A percentile compares a stretch with the other conserved stretches of the same genome.
phyloP scores from a whole-genome alignment of 2,888 invertebrate genomes.

The Nymphalis c-album region DNA sequence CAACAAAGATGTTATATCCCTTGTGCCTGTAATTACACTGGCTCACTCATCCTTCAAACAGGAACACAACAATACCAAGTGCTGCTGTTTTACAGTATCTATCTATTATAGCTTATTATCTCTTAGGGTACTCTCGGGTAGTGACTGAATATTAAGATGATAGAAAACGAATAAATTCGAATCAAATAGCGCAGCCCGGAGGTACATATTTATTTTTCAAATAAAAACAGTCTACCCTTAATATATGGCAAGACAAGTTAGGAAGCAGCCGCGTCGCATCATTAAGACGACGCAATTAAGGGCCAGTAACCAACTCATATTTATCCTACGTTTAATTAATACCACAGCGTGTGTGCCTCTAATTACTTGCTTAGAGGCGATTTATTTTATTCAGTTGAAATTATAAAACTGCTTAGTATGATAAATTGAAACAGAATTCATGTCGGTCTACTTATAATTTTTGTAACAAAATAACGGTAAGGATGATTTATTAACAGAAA shows the following conservation, averaged over 20 bases:
- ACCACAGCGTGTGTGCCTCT: constrained; percentile 22
- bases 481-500: too few relatives aligned
- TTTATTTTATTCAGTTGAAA: not conserved
- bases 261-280: constrained; percentile 37
- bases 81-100: too few relatives aligned
- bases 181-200: too few relatives aligned
- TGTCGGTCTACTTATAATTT: not conserved
- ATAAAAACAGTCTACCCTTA: constrained; percentile 11
- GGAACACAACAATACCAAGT: too few relatives aligned
- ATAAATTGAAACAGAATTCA: not conserved
- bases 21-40: too few relatives aligned
- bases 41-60: too few relatives aligned
- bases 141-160: too few relatives aligned
- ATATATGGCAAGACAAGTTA: not conserved
- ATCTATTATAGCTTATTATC: too few relatives aligned
- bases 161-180: too few relatives aligned
- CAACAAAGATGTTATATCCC: too few relatives aligned
- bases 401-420: not conserved
- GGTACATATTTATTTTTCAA: not conserved
- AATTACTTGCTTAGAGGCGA: constrained; percentile 30
- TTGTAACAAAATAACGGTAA: too few relatives aligned
- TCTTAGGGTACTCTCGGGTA: too few relatives aligned
- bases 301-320: constrained; percentile 47
- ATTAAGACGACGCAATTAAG: constrained; percentile 49
- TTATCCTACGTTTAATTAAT: constrained; percentile 47